Evolutionary conservation across 2,888 invertebrate genomes (phyloP).

Genomic region (Pseudanteris insignis): DNA sequence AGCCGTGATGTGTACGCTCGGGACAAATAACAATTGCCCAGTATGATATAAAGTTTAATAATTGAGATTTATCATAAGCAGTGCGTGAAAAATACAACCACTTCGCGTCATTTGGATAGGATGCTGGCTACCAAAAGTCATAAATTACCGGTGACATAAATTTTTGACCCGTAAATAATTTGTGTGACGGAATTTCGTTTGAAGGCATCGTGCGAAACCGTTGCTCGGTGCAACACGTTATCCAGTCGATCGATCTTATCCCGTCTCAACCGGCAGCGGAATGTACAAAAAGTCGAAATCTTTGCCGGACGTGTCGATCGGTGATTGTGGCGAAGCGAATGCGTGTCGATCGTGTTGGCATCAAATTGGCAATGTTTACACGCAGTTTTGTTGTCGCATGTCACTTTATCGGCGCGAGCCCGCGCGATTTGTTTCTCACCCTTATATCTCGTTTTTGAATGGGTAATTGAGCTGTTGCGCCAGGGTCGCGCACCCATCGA

Average conservation of each 20-base stretch:
- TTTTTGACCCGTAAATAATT: constrained; percentile 22
- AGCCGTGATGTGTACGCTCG: too few relatives aligned
- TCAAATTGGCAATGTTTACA: constrained; percentile 18
- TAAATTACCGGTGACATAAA: constrained; percentile 12
- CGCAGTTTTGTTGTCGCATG: constrained; percentile 5
- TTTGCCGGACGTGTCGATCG: neutral
- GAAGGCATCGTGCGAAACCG: too few relatives aligned
- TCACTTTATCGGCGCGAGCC: constrained; percentile 12
- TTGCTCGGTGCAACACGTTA: neutral
- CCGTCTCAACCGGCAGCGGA: neutral
- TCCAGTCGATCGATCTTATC: neutral
- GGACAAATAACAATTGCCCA: too few relatives aligned
- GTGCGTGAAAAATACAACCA: constrained; percentile 16
- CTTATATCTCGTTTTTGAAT: constrained; percentile 24
- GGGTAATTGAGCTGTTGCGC: constrained; percentile 16
- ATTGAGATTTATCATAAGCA: too few relatives aligned
- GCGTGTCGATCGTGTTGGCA: constrained; percentile 10
- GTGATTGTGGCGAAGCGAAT: neutral
- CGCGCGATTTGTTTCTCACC: too few relatives aligned
- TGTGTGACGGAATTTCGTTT: too few relatives aligned
- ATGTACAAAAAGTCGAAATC: too few relatives aligned
- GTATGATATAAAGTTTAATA: too few relatives aligned
- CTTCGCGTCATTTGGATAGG: constrained; percentile 24
- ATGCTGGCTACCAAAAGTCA: constrained; percentile 25
- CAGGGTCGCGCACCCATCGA: constrained; percentile 3